These are phyloP conservation scores for Eleutherodactylus coqui DNA, from an alignment of 2,797 vertebrate species.

Conservation along the genomic window DNA sequence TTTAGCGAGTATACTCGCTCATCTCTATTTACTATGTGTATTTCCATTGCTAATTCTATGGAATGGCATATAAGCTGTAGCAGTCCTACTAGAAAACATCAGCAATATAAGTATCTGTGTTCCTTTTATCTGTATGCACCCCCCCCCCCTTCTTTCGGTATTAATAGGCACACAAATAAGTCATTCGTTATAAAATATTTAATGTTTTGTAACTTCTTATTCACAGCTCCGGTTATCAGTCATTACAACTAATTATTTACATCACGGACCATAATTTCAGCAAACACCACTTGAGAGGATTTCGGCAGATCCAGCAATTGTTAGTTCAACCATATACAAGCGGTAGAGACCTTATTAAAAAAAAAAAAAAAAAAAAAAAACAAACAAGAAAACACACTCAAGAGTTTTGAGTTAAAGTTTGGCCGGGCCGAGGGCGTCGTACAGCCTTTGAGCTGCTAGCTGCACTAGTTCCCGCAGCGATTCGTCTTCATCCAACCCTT, in stretches of 20 bases:
- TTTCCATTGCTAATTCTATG: too few species aligned
- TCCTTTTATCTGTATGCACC: too few species aligned
- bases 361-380: not conserved
- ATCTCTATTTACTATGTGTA: too few species aligned
- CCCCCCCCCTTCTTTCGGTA: too few species aligned
- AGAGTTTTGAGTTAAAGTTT: slow-evolving; percentile 40
- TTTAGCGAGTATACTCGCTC: too few species aligned
- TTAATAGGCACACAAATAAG: not conserved
- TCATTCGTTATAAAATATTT: slow-evolving; percentile 26
- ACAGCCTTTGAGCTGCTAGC: slow-evolving; percentile 87
- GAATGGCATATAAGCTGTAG: too few species aligned
- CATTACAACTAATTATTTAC: slow-evolving; percentile 28
- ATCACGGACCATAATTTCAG: not conserved
- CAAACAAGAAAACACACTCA: too few species aligned
- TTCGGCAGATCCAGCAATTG: not conserved
- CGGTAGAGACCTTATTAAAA: not conserved
- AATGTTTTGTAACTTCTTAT: not conserved
- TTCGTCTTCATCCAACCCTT: slow-evolving; percentile 87
- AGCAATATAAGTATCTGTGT: too few species aligned
- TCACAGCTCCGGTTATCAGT: slow-evolving; percentile 7
- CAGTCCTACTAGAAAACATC: too few species aligned
- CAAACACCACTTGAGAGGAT: not conserved
- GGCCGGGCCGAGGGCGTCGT: slow-evolving; percentile 86
- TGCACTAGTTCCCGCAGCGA: slow-evolving; percentile 92
- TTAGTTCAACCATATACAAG: not conserved